These are phyloP conservation scores for Microtus ochrogaster DNA, from an alignment of 2,113 vertebrate genomes.

Conservation along the genomic window DNA sequence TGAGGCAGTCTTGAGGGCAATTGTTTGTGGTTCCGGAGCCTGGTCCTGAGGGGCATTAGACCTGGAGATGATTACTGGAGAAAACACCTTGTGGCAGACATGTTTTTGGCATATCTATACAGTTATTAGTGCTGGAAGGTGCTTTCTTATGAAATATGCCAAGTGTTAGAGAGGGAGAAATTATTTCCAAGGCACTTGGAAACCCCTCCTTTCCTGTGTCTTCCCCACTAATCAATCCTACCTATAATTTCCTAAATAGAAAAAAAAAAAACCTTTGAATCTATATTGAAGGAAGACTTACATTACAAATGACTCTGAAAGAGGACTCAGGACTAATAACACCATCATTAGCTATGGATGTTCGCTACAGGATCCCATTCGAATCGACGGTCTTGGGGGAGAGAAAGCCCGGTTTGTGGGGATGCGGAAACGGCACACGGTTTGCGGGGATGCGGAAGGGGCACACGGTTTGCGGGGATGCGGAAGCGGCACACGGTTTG, in stretches of 20 bases:
- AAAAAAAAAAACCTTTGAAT: neutral
- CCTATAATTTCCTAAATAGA: neutral
- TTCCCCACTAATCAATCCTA: neutral
- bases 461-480: neutral
- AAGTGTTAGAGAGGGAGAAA: neutral
- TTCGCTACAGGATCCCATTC: neutral
- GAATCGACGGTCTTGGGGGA: neutral
- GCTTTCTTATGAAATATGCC: neutral
- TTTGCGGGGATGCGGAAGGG: no score
- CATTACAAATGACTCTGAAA: neutral
- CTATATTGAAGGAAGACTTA: neutral
- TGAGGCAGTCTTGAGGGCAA: no score
- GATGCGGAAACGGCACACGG: fast-evolving
- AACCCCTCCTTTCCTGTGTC: neutral
- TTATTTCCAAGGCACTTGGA: neutral
- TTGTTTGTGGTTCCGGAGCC: neutral
- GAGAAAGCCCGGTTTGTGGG: neutral
- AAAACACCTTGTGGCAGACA: neutral
- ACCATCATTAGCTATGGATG: no score
- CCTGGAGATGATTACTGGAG: neutral
- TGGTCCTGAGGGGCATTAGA: neutral
- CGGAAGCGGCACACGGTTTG: neutral
- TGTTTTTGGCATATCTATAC: neutral
- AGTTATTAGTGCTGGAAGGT: neutral
- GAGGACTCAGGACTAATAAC: neutral